Percentiles rank a stretch among this genome's conserved stretches.
These are phyloP conservation scores for Abscondita cerata DNA, from an alignment of 2,888 invertebrate species.

Conservation along the genomic window DNA sequence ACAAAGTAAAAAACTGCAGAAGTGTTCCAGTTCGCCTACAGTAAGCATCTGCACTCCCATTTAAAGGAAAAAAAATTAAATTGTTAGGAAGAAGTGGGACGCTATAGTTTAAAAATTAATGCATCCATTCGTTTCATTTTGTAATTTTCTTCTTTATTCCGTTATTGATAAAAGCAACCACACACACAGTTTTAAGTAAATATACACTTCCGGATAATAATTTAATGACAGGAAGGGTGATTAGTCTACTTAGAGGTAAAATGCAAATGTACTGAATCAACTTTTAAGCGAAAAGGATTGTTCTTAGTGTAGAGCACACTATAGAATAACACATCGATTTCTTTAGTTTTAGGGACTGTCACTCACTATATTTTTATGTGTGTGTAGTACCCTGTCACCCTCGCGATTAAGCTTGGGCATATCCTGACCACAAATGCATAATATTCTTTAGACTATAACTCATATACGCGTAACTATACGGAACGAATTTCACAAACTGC, in stretches of 20 bases:
- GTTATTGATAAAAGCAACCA: constrained; percentile 3
- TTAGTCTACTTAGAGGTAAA: neutral
- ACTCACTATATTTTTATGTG: constrained; percentile 35
- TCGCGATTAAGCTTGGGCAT: constrained; percentile 26
- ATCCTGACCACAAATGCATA: constrained; percentile 30
- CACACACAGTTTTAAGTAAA: constrained; percentile 9
- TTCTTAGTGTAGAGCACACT: constrained; percentile 24
- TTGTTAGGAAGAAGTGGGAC: too few species aligned
- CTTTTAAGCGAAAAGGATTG: too few species aligned
- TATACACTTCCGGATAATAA: neutral
- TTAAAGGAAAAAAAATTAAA: too few species aligned
- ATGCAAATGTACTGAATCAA: too few species aligned
- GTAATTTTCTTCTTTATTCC: constrained; percentile 7
- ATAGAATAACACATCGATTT: constrained; percentile 29
- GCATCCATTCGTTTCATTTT: constrained; percentile 9
- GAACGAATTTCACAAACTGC: constrained; percentile 17
- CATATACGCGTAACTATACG: constrained; percentile 17
- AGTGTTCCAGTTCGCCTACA: constrained; percentile 35
- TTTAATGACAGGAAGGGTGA: neutral
- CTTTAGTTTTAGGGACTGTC: constrained; percentile 37
- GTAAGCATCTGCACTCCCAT: constrained; percentile 6
- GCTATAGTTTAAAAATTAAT: constrained; percentile 6
- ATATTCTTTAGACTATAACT: constrained; percentile 22
- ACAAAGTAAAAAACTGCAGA: constrained; percentile 50
- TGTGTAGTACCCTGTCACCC: constrained; percentile 32